Evolutionary conservation across 2,113 vertebrate genomes (phyloP).

Genomic region (Oenanthe melanoleuca): DNA sequence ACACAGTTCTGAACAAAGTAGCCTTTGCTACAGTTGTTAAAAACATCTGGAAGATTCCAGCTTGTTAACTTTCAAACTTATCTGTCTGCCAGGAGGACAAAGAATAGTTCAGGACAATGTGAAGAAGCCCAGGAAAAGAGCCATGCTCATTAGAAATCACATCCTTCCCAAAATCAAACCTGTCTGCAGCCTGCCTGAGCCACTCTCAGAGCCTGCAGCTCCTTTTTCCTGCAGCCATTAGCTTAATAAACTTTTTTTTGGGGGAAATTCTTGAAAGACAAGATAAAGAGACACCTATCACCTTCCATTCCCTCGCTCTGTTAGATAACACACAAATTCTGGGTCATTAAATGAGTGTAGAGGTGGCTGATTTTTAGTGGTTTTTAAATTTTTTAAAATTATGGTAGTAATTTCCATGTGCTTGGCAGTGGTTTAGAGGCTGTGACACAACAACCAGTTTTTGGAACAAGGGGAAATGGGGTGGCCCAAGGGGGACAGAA

Average conservation of each 20-base stretch:
- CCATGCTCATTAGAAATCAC: conserved; percentile 11
- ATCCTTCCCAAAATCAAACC: neutral
- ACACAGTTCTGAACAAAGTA: neutral
- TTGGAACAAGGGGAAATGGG: neutral
- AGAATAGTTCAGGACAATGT: neutral
- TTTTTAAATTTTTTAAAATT: neutral
- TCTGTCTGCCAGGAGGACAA: conserved; percentile 35
- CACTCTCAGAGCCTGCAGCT: neutral
- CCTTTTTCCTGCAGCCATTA: neutral
- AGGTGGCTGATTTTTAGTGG: neutral
- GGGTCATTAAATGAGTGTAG: neutral
- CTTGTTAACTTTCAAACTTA: conserved; percentile 26
- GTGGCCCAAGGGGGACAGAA: neutral
- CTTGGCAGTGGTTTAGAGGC: neutral
- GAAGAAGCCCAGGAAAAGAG: neutral
- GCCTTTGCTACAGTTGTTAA: neutral
- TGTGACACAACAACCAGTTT: neutral
- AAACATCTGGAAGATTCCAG: neutral
- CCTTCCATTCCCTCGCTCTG: neutral
- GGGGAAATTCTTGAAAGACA: neutral
- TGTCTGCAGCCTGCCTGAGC: neutral
- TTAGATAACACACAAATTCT: neutral
- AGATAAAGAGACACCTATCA: neutral
- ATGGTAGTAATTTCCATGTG: neutral
- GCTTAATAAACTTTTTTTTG: neutral